These are phyloP conservation scores for Accipiter virgatus DNA, from an alignment of 2,113 vertebrate species.

Conservation along the genomic window DNA sequence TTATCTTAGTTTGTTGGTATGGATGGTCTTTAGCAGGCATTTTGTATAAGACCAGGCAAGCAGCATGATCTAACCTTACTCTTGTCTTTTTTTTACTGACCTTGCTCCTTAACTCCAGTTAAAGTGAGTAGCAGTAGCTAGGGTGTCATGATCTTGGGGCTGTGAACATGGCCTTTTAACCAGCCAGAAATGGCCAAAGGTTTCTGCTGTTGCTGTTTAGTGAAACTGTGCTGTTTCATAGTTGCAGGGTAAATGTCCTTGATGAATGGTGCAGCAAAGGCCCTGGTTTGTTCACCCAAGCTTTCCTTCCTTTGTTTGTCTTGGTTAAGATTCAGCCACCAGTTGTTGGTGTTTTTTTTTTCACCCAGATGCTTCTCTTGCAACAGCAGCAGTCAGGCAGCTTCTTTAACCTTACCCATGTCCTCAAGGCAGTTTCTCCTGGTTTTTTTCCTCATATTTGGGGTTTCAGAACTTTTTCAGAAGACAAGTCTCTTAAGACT, in stretches of 20 bases:
- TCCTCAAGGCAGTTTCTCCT: background rate
- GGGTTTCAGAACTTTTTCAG: background rate
- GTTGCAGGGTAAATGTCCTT: background rate
- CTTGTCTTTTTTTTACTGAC: background rate
- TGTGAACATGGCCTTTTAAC: background rate
- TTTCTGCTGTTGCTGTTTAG: background rate
- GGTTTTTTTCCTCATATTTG: background rate
- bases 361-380: background rate
- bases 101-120: background rate
- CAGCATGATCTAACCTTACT: background rate
- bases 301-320: background rate
- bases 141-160: background rate
- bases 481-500: background rate
- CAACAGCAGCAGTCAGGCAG: background rate
- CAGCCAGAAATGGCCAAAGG: background rate
- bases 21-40: background rate
- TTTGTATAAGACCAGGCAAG: background rate
- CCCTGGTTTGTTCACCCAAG: background rate
- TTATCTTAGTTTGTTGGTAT: background rate
- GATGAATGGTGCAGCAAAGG: background rate
- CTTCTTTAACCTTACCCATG: background rate
- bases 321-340: background rate
- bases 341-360: background rate
- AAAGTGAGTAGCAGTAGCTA: background rate
- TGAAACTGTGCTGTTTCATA: background rate